phyloP scores from a whole-genome alignment of 2,113 vertebrate genomes.

The Vulpes vulpes region DNA sequence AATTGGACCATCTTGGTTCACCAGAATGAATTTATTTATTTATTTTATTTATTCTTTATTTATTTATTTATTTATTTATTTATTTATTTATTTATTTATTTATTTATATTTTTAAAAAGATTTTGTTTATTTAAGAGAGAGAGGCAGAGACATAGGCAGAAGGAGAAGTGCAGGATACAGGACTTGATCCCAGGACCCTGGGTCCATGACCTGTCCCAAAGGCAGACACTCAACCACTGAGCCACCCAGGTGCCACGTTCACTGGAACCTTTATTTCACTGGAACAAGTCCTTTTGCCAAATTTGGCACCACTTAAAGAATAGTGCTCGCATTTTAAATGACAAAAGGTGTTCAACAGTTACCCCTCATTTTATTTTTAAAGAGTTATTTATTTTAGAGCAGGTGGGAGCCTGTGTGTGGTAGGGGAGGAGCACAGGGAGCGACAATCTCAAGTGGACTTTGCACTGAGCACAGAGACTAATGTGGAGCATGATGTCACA shows the following conservation, averaged over 20 bases:
- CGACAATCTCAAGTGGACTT: background rate
- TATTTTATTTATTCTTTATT: too few relatives aligned
- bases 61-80: too few relatives aligned
- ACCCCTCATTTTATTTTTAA: background rate
- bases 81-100: too few relatives aligned
- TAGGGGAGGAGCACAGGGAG: background rate
- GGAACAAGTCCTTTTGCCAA: background rate
- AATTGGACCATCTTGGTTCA: slow-evolving; percentile 11
- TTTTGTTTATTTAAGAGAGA: too few relatives aligned
- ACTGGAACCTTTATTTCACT: background rate
- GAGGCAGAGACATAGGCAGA: too few relatives aligned
- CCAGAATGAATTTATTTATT: too few relatives aligned
- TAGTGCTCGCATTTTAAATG: background rate
- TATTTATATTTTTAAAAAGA: too few relatives aligned
- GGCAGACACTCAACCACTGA: too few relatives aligned
- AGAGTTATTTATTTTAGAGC: background rate
- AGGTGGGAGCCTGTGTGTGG: background rate
- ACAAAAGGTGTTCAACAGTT: background rate
- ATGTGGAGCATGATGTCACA: background rate
- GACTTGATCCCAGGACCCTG: too few relatives aligned
- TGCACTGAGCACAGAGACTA: background rate
- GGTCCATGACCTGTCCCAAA: too few relatives aligned
- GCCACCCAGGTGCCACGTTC: background rate
- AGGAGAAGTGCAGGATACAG: too few relatives aligned
- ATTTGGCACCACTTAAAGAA: background rate